Evolutionary conservation across 2,797 vertebrate genomes (phyloP).

Genomic region (Morelia viridis): DNA sequence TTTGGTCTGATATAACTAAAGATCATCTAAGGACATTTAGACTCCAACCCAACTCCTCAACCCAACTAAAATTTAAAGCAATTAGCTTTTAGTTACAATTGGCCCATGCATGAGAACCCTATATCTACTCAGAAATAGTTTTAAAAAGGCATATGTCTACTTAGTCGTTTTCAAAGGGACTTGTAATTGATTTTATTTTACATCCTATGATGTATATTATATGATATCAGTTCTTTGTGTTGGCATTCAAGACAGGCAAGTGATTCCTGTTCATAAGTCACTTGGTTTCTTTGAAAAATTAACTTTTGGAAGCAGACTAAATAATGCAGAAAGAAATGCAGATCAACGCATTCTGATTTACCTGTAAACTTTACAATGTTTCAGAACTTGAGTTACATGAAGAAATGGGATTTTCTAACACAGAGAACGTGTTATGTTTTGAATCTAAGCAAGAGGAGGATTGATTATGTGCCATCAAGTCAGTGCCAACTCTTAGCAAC

Average conservation of each 20-base stretch:
- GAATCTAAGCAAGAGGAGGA: not conserved
- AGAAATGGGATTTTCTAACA: not conserved
- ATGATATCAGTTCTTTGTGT: not conserved
- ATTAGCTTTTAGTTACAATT: too few species aligned
- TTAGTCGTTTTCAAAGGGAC: not conserved
- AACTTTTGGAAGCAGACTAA: not conserved
- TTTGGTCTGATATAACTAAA: not conserved
- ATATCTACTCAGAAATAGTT: too few species aligned
- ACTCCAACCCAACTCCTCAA: too few species aligned
- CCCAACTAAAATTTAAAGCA: too few species aligned
- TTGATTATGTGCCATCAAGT: not conserved
- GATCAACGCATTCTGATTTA: too few species aligned
- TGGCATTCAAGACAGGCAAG: not conserved
- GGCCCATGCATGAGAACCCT: too few species aligned
- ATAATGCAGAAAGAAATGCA: too few species aligned
- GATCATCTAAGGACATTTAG: too few species aligned
- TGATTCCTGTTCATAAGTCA: too few species aligned
- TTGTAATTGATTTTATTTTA: not conserved
- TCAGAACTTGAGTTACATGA: too few species aligned
- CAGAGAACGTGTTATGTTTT: not conserved
- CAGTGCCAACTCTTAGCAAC: not conserved
- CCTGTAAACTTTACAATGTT: too few species aligned
- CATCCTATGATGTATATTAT: not conserved
- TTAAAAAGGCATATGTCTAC: too few species aligned
- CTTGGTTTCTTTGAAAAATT: not conserved